phyloP scores from a whole-genome alignment of 2,113 vertebrate species.

The Percina caprodes region DNA sequence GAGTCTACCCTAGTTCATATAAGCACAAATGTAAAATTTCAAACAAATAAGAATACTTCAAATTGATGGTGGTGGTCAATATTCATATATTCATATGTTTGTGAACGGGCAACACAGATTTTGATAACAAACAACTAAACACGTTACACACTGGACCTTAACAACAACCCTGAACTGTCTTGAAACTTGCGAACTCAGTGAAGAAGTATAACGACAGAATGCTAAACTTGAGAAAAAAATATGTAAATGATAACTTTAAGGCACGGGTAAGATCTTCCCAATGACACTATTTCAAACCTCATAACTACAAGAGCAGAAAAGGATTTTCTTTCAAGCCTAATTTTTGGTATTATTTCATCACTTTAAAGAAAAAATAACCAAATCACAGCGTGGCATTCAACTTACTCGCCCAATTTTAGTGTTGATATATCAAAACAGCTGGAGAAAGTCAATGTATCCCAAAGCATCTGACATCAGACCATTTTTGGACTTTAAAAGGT shows the following conservation, averaged over 20 bases:
- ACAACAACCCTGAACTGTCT: not conserved
- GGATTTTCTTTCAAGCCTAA: not conserved
- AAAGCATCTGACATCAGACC: conserved; percentile 5
- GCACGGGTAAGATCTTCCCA: not conserved
- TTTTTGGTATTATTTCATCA: not conserved
- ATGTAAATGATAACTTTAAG: not conserved
- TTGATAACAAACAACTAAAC: too few relatives aligned
- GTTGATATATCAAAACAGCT: not conserved
- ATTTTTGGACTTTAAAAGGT: not conserved
- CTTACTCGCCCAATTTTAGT: not conserved
- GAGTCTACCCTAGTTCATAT: too few relatives aligned
- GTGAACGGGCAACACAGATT: too few relatives aligned
- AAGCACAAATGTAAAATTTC: too few relatives aligned
- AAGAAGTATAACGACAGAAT: not conserved
- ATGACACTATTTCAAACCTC: not conserved
- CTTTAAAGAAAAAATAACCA: not conserved
- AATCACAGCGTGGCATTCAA: not conserved
- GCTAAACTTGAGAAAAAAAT: not conserved
- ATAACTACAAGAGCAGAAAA: not conserved
- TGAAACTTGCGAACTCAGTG: not conserved
- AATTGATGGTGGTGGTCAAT: too few relatives aligned
- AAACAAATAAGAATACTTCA: too few relatives aligned
- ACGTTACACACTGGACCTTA: too few relatives aligned
- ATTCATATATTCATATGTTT: too few relatives aligned
- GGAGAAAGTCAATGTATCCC: not conserved